Conservation (phyloP, 2,888 invertebrate species). For the Dicyrtomina minuta region DNA sequence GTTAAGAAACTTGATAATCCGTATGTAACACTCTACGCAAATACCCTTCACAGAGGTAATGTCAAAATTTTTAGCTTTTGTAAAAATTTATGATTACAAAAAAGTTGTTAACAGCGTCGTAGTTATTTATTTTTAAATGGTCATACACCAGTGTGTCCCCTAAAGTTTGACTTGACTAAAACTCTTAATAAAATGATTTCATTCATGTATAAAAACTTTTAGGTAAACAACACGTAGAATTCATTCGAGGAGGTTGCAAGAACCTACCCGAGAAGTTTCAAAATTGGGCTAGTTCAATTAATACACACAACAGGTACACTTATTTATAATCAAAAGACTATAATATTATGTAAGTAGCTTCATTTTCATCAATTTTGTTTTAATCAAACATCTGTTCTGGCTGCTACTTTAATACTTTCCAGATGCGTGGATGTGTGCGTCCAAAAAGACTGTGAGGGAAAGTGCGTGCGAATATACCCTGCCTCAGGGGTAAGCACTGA, state of each 20-base stretch:
- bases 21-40: constrained; percentile 15
- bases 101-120: neutral
- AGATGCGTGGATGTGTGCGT: constrained; percentile 22
- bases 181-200: neutral
- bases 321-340: no score
- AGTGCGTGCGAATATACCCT: constrained; percentile 14
- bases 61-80: neutral
- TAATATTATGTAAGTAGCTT: no score
- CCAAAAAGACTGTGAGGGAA: constrained; percentile 16
- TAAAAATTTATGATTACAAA: neutral
- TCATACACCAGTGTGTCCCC: neutral
- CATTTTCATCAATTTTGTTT: no score
- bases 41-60: constrained; percentile 23
- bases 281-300: constrained; percentile 19
- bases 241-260: constrained; percentile 7
- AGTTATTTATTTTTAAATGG: neutral
- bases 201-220: neutral
- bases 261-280: constrained; percentile 5
- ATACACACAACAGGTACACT: constrained; percentile 19
- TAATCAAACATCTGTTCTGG: no score
- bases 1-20: constrained; percentile 19
- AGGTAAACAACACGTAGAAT: constrained; percentile 13
- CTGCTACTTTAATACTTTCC: neutral
- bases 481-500: neutral
- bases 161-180: no score